A percentile compares a stretch with the other conserved stretches of the same genome.
Conservation (phyloP, 2,113 vertebrate genomes). For the Cheilinus undulatus region DNA sequence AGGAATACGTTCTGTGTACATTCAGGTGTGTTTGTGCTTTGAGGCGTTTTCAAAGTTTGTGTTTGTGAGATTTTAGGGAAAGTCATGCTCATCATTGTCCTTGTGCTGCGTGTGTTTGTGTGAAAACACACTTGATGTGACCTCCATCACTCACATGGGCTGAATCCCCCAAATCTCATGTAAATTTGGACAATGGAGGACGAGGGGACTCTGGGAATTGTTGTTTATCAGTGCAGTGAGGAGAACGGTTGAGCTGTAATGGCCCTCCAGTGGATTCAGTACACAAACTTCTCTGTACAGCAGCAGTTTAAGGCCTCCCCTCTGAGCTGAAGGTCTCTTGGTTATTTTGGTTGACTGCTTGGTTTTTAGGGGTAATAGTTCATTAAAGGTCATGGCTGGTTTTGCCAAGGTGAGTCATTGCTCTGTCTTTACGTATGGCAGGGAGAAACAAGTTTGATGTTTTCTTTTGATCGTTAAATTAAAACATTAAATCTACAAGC, state of each 20-base stretch:
- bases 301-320: conserved; percentile 61
- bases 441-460: too few relatives aligned
- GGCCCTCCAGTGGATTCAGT: conserved; percentile 74
- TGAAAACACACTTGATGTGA: conserved; percentile 55
- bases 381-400: conserved; percentile 67
- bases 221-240: conserved; percentile 73
- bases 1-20: not conserved
- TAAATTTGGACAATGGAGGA: conserved; percentile 76
- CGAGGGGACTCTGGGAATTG: conserved; percentile 75
- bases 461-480: too few relatives aligned
- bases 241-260: conserved; percentile 73
- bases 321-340: conserved; percentile 56
- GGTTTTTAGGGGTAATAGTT: conserved; percentile 65
- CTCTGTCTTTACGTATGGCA: too few relatives aligned
- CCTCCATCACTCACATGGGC: conserved; percentile 65
- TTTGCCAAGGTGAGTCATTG: conserved; percentile 78
- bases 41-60: conserved; percentile 29
- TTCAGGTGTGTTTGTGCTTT: conserved; percentile 28
- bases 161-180: conserved; percentile 68
- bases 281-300: conserved; percentile 66
- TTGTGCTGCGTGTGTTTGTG: conserved; percentile 48
- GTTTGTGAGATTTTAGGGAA: conserved; percentile 9
- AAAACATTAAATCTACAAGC: too few relatives aligned
- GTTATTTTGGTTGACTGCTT: conserved; percentile 69
- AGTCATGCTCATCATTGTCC: conserved; percentile 44